phyloP scores from a whole-genome alignment of 2,797 vertebrate genomes.

The Enteromius anoplus region DNA sequence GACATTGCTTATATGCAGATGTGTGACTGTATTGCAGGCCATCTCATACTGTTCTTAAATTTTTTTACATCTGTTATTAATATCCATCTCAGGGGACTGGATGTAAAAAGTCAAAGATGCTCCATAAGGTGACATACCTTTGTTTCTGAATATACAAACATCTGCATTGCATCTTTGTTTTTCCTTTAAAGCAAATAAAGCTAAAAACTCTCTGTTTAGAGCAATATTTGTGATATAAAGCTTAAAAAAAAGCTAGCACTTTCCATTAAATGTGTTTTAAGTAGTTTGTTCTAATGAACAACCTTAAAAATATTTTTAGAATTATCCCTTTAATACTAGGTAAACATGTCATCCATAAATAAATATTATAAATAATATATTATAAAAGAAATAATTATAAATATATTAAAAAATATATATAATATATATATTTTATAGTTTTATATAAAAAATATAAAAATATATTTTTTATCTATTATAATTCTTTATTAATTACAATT shows the following conservation, averaged over 20 bases:
- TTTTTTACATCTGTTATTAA: neutral
- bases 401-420: too few species aligned
- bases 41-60: neutral
- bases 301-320: too few species aligned
- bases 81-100: neutral
- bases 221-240: neutral
- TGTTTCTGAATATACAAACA: neutral
- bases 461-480: too few species aligned
- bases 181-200: neutral
- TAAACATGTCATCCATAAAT: too few species aligned
- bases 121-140: neutral
- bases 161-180: neutral
- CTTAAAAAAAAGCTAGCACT: neutral
- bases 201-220: neutral
- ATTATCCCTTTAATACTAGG: too few species aligned
- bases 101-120: neutral
- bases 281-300: too few species aligned
- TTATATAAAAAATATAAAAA: too few species aligned
- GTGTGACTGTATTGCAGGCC: neutral
- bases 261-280: neutral
- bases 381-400: too few species aligned
- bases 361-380: too few species aligned
- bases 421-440: too few species aligned
- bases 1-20: slow-evolving; percentile 35
- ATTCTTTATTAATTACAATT: too few species aligned